Base-by-base conservation (phyloP, 2,113 vertebrate genomes). In the Amblyopsis rosae region DNA sequence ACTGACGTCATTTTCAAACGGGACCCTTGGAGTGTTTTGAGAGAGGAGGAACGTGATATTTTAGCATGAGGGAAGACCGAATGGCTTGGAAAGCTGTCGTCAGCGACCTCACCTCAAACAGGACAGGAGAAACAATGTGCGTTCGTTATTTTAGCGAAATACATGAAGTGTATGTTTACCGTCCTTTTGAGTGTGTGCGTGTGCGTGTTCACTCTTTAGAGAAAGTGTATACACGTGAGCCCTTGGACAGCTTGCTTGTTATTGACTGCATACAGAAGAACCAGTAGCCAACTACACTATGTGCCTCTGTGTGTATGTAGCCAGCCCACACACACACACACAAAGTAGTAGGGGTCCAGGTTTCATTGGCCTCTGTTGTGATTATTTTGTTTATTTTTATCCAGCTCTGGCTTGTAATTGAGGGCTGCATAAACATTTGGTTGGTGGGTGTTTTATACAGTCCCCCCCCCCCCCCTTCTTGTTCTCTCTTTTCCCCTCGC, bases 331-430 rank as follows among this genome's bases (percentile, higher is more conserved):
- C 49, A 48, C 19, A 17, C 47, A 9, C 32, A 12, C 9, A 6
- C 58, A 56, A 53, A 63, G 49, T 70, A 82, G 84, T 73, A 56
- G 85, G 78, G 87, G 82, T 81, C 76, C 70, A 72, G 67, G 76
- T 69, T 86, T 89, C 72, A 76, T 84, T 71, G 72, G 69, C 68
- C 82, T 80, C 65, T 67, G 81, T 86, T 88, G 78, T 70, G 84
- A 89, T 91, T 88, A 88, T 90, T 90, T 79, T 77, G 87, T 92
- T 92, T 92, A 89, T 90, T 91, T 90, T 89, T 81, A 85, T 76
- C 86, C 61, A 45, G 54, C 81, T 85, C 77, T 82, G 81, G 75
- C 61, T 87, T 89, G 86, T 91, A 90, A 91, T 90, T 93, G 85
- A 90, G 83, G 83, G 81, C 79, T 90, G 85, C 12, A 73, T 90